A percentile compares a stretch with the other conserved stretches of the same genome.
These are phyloP conservation scores for Motacilla tschutschensis DNA, from an alignment of 2,113 vertebrate genomes.

Conservation along the genomic window DNA sequence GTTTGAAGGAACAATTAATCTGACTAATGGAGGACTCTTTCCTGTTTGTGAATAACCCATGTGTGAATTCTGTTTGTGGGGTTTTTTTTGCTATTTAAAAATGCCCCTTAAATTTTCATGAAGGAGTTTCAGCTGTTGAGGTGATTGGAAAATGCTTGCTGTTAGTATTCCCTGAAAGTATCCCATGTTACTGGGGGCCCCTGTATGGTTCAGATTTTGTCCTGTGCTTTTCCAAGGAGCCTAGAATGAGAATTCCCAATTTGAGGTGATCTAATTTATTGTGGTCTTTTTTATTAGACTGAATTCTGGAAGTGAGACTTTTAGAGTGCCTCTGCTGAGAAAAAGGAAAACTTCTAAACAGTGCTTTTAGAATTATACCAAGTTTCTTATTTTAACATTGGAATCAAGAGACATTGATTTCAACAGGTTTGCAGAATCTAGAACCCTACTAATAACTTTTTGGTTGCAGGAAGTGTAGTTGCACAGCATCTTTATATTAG, in stretches of 20 bases:
- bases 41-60: background rate
- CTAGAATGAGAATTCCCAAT: background rate
- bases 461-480: background rate
- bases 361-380: background rate
- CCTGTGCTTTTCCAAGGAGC: background rate
- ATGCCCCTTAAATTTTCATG: background rate
- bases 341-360: background rate
- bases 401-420: background rate
- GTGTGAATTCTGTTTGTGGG: background rate
- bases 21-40: background rate
- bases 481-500: background rate
- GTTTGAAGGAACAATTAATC: background rate
- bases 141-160: background rate
- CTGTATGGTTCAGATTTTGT: background rate
- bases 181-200: background rate
- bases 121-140: background rate
- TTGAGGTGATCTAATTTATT: background rate
- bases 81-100: background rate
- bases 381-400: background rate
- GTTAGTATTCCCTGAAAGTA: background rate
- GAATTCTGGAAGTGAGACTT: background rate
- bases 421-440: background rate
- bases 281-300: background rate
- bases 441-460: background rate
- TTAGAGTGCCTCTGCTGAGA: background rate